A percentile compares a stretch with the other conserved stretches of the same genome.
These are phyloP conservation scores for Eolophus roseicapilla DNA, from an alignment of 2,113 vertebrate species.

Conservation along the genomic window DNA sequence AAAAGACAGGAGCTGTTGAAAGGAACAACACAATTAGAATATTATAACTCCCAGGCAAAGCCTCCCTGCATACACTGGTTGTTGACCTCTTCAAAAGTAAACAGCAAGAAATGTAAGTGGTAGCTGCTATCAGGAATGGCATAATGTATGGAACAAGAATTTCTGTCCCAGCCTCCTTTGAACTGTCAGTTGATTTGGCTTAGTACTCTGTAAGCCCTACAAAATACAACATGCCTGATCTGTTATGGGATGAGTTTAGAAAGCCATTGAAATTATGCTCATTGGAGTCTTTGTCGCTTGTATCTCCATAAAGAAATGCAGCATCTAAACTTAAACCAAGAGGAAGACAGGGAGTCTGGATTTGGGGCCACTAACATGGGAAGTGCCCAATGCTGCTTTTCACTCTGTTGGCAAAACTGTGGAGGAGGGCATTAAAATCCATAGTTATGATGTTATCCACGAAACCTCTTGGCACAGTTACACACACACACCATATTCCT, in stretches of 20 bases:
- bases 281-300: not conserved
- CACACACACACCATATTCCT: not conserved
- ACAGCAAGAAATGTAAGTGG: conserved; percentile 1
- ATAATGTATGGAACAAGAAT: not conserved
- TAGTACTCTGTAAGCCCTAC: not conserved
- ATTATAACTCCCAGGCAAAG: not conserved
- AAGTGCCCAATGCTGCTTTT: not conserved
- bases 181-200: not conserved
- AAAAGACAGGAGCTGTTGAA: not conserved
- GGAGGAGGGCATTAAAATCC: not conserved
- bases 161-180: conserved; percentile 27
- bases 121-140: not conserved
- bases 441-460: not conserved
- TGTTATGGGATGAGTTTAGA: not conserved
- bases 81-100: conserved; percentile 31
- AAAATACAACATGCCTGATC: not conserved
- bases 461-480: not conserved
- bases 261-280: not conserved
- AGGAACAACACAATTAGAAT: not conserved
- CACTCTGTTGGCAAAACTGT: not conserved
- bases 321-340: not conserved
- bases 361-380: not conserved
- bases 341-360: not conserved
- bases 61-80: not conserved
- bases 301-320: not conserved